Evolutionary conservation across 2,113 vertebrate species (phyloP).

Genomic region (Columbina picui): DNA sequence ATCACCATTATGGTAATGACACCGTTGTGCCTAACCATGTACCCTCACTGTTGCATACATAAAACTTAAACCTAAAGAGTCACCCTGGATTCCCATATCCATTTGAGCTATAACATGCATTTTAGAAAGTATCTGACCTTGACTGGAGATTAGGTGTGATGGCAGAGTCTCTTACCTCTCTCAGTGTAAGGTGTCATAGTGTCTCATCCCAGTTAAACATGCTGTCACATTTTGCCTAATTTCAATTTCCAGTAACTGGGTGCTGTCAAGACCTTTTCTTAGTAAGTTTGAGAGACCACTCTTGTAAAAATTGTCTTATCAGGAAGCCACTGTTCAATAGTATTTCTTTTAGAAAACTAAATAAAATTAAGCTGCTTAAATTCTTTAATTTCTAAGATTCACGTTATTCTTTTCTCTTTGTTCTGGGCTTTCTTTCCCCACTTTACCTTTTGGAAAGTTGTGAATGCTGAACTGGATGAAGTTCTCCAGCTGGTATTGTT

Average conservation of each 20-base stretch:
- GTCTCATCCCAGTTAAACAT: background rate
- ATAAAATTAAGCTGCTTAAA: background rate
- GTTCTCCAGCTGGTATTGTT: background rate
- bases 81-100: background rate
- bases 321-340: background rate
- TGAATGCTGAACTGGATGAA: background rate
- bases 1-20: background rate
- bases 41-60: background rate
- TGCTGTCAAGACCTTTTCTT: background rate
- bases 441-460: background rate
- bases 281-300: background rate
- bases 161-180: background rate
- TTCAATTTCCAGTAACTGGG: background rate
- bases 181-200: background rate
- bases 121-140: background rate
- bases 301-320: background rate
- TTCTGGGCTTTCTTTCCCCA: background rate
- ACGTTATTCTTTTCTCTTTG: background rate
- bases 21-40: background rate
- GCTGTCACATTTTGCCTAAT: background rate
- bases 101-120: background rate
- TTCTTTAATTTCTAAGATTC: background rate
- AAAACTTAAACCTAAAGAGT: background rate
- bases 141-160: background rate
- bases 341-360: background rate